Evolutionary conservation across 2,888 invertebrate genomes (phyloP), one percentile per base, ranked within the genome.

Genomic region (Drosophila maculinotata): DNA sequence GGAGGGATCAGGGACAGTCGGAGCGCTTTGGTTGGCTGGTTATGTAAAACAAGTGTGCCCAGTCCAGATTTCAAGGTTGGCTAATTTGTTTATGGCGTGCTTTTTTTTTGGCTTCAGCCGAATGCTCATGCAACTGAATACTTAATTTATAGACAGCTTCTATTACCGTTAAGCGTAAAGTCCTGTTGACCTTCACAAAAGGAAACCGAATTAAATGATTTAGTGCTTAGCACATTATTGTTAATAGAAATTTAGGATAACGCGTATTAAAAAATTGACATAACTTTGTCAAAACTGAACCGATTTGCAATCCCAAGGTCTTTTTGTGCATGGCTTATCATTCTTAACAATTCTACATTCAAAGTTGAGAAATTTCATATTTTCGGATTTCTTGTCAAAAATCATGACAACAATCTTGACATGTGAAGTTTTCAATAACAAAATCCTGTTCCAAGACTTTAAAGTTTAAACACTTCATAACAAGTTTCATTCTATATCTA

Each of bases 81-180:
- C 76, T 76, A 76, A 76, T 76, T 76, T 76, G 76, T 76, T 76
- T 76, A 76, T 76, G 59, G 65, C 76, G 33, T 72, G 69, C 51
- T 59, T 41, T 6, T 26, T 26, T 38, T 31, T 14, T 54, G 20
- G 20, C 20, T 30, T 25, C 15, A 20, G 28, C 36, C 6, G 41
- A 44, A 15, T 48, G 47, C 15, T 56, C 69, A 44, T 62, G 72
- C 62, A 72, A 72, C 73, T 68, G 73, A 72, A 69, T 73, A 48
- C 31, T 31, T 59, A 73, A 72, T 72, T 72, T 73, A 72, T 72
- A 68, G 63, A 54, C 56, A 25, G 36, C 39, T 42, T 48, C 42
- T 69, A 45, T 45, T 30, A 52, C 20, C 33, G 33, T 28, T 49
- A 60, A 45, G 44, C 49, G 56, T 25, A 17, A 39, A 15, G 44